phyloP scores from a whole-genome alignment of 2,797 vertebrate genomes.

The Harpagifer antarcticus region DNA sequence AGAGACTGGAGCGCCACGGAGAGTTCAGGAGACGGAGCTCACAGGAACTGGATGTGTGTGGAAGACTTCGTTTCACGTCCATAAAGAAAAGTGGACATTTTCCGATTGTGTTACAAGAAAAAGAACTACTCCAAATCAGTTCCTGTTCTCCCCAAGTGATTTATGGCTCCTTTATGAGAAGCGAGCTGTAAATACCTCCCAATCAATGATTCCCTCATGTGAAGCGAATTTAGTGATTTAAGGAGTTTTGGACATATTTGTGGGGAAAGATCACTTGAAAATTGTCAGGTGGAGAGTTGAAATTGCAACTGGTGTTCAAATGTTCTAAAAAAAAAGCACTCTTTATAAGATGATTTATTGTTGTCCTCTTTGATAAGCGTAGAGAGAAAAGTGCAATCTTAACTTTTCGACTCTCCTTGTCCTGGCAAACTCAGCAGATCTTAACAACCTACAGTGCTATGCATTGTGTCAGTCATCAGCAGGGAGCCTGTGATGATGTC shows the following conservation, averaged over 20 bases:
- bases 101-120: constrained; percentile 44
- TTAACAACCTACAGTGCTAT: constrained; percentile 17
- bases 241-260: constrained; percentile 55
- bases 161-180: constrained; percentile 39
- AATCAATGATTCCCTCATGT: constrained; percentile 59
- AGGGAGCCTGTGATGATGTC: constrained; percentile 53
- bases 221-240: constrained; percentile 51
- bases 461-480: constrained; percentile 48
- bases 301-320: constrained; percentile 25
- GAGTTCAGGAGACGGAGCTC: constrained; percentile 58
- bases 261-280: constrained; percentile 58
- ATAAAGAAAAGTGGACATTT: constrained; percentile 61
- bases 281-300: constrained; percentile 54
- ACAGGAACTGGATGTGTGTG: constrained; percentile 58
- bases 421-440: constrained; percentile 29
- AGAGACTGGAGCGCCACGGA: constrained; percentile 51
- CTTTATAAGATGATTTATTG: constrained; percentile 41
- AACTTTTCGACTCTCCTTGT: constrained; percentile 37
- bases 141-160: constrained; percentile 72
- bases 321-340: constrained; percentile 22
- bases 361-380: constrained; percentile 59
- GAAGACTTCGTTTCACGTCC: constrained; percentile 49
- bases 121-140: constrained; percentile 60
- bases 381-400: constrained; percentile 63
- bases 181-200: constrained; percentile 59